These are phyloP conservation scores for Onychostoma macrolepis DNA, from an alignment of 2,113 vertebrate genomes.

Conservation along the genomic window DNA sequence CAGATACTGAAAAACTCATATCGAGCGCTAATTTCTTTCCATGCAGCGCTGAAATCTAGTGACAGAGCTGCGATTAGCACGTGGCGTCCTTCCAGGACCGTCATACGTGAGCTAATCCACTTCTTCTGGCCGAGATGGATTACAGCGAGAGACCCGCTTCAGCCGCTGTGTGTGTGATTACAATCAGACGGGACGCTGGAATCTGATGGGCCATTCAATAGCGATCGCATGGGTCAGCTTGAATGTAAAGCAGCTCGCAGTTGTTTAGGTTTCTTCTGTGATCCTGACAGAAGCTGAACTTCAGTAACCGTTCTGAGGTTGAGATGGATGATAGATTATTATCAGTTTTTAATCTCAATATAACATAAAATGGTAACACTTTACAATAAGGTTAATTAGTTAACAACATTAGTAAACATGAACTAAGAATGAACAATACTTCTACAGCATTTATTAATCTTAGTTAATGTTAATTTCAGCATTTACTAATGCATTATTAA, in stretches of 20 bases:
- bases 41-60: neutral
- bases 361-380: too few species aligned
- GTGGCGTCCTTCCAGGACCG: conserved; percentile 66
- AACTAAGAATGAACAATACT: too few species aligned
- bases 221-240: conserved; percentile 37
- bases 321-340: neutral
- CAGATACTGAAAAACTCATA: neutral
- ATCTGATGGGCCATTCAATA: conserved; percentile 73
- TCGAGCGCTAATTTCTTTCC: neutral
- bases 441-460: too few species aligned
- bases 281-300: neutral
- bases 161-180: conserved; percentile 56
- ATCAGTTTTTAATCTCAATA: too few species aligned
- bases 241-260: conserved; percentile 9
- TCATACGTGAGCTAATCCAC: conserved; percentile 66
- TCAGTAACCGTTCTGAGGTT: neutral
- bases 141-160: conserved; percentile 44
- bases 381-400: too few species aligned
- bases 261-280: neutral
- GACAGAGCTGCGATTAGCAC: conserved; percentile 54
- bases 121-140: conserved; percentile 62
- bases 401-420: too few species aligned
- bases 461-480: too few species aligned
- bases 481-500: too few species aligned
- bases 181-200: conserved; percentile 56